Conservation (phyloP, 2,888 invertebrate species). For the Junonia oenone region DNA sequence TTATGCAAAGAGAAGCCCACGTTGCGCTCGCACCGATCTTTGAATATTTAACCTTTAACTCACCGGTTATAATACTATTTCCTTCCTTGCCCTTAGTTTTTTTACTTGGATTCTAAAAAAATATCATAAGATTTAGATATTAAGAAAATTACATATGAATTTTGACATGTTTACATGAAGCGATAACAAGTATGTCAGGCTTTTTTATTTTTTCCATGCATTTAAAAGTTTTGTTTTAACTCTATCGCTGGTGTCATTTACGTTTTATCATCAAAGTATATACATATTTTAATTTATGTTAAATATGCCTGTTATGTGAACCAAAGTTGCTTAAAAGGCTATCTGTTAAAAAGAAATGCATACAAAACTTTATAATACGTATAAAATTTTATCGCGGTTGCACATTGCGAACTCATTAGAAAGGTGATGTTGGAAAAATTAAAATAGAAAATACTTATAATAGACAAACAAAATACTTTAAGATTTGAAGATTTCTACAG, state of each 20-base stretch:
- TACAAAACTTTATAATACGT: neutral
- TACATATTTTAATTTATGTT: neutral
- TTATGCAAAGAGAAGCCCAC: slow-evolving; percentile 58
- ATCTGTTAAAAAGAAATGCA: neutral
- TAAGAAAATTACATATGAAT: slow-evolving; percentile 6
- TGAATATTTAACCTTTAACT: slow-evolving; percentile 65
- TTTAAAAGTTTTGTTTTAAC: neutral
- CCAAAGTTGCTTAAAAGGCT: neutral
- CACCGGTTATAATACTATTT: slow-evolving; percentile 47
- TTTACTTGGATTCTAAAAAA: neutral
- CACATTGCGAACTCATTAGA: too few relatives aligned
- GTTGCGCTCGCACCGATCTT: slow-evolving; percentile 39
- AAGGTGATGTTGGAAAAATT: too few relatives aligned
- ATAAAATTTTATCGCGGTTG: neutral
- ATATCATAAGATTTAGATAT: neutral
- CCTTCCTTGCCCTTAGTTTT: slow-evolving; percentile 43
- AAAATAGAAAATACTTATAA: too few relatives aligned
- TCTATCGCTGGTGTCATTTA: neutral
- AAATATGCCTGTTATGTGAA: neutral
- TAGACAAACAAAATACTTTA: too few relatives aligned
- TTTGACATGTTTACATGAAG: slow-evolving; percentile 17
- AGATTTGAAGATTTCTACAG: too few relatives aligned
- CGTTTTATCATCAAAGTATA: neutral
- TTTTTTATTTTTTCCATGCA: neutral
- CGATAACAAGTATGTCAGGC: slow-evolving; percentile 1